Base-by-base conservation (phyloP, 35 echinoderm and acorn worm genomes). In the Diadema setosum region DNA sequence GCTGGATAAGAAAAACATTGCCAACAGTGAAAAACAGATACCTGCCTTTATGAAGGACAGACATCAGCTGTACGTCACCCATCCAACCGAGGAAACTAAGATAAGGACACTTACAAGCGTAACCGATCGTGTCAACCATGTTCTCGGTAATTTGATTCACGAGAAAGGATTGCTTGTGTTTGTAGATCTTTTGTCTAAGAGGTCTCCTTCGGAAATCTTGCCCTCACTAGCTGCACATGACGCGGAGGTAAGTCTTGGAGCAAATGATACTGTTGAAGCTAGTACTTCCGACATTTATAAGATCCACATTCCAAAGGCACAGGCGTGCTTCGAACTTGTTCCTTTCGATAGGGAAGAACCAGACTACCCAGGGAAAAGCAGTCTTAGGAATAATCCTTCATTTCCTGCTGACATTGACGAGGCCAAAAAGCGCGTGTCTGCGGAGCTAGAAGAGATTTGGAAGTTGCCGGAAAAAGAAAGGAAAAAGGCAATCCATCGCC, bases 221-320 rank as follows among this genome's bases (percentile, higher is more conserved):
- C n/a, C n/a, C n/a, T n/a, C n/a, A n/a, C n/a, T n/a, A n/a, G n/a
- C n/a, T n/a, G n/a, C n/a, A n/a, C n/a, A n/a, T n/a, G n/a, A n/a
- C n/a, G n/a, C n/a, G n/a, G n/a, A n/a, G n/a, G n/a, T n/a, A n/a
- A n/a, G n/a, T n/a, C n/a, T 90, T 33, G 88, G 88, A 45, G 17
- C 18, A 42, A 31, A 45, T 16, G 45, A 55, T 2, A 80, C 60
- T 4, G 73, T 90, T 33, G 44, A 70, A 32, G 81, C 78, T 20
- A 84, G 46, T 25, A 81, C 84, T 30, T 48, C 33, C 5, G 41
- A 27, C 16, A 52, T 90, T 3, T 70, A 55, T 55, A 90, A 90
- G 64, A 80, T 90, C 15, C 76, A 58, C 73, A 58, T 74, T 18
- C 87, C 87, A 3, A 82, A 80, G 40, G 45, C 76, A 18, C 44